phyloP scores from a whole-genome alignment of 2,888 invertebrate species.

The Notodonta ziczac region DNA sequence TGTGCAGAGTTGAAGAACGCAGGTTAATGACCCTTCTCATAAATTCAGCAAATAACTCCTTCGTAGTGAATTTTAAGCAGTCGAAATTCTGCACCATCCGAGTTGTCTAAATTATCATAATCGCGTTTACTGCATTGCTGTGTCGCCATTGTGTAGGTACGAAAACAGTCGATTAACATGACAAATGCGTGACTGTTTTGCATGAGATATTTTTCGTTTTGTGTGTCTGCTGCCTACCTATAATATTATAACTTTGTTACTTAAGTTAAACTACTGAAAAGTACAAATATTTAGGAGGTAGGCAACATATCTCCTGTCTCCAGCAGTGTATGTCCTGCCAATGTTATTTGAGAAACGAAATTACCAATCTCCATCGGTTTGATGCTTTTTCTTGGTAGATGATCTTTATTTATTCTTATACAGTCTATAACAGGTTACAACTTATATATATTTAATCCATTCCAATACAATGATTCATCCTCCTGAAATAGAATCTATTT shows the following conservation, averaged over 20 bases:
- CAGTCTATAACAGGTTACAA: too few species aligned
- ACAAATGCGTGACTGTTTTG: neutral
- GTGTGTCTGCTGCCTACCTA: neutral
- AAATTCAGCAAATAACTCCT: neutral
- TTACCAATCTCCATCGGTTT: too few species aligned
- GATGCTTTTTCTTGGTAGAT: too few species aligned
- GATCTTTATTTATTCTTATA: too few species aligned
- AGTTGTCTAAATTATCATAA: conserved; percentile 29
- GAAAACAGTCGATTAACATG: conserved; percentile 14
- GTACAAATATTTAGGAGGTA: neutral
- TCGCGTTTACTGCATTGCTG: conserved; percentile 16
- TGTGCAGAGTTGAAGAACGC: too few species aligned
- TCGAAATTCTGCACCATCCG: conserved; percentile 19
- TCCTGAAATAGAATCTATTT: neutral
- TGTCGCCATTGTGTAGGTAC: conserved; percentile 17
- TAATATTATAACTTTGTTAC: neutral
- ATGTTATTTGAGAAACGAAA: too few species aligned
- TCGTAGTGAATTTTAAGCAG: conserved; percentile 25
- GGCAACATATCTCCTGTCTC: neutral
- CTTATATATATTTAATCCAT: neutral
- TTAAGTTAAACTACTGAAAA: neutral
- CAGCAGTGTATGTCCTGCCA: too few species aligned
- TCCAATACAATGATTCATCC: neutral
- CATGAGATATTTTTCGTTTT: neutral
- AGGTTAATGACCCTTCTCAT: neutral